Evolutionary conservation across 2,888 invertebrate species (phyloP).

Genomic region (Sinohyriopsis cumingii): DNA sequence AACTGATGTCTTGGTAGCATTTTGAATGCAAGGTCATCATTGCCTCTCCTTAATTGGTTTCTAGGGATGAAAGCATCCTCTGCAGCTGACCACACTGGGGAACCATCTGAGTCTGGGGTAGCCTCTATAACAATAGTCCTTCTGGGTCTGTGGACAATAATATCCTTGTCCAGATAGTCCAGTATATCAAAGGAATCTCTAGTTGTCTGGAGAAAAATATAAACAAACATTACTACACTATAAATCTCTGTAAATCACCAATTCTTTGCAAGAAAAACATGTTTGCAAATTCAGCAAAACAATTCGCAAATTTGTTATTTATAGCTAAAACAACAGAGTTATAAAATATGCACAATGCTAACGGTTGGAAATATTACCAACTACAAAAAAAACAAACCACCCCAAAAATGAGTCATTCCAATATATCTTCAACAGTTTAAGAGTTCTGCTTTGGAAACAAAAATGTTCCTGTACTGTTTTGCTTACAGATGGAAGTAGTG

Average conservation of each 20-base stretch:
- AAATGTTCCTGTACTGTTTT: no score
- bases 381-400: no score
- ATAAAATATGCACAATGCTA: no score
- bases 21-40: slow-evolving; percentile 30
- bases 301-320: neutral
- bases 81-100: slow-evolving; percentile 21
- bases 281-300: no score
- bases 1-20: slow-evolving; percentile 28
- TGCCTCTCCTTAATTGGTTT: slow-evolving; percentile 20
- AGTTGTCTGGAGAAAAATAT: neutral
- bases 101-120: slow-evolving; percentile 15
- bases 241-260: no score
- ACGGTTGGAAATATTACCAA: no score
- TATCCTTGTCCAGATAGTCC: slow-evolving; percentile 33
- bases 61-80: slow-evolving; percentile 6
- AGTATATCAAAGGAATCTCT: slow-evolving; percentile 37
- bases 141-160: neutral
- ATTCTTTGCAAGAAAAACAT: no score
- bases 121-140: slow-evolving; percentile 1
- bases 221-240: no score
- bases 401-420: no score
- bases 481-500: no score
- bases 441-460: no score
- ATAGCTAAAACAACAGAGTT: neutral
- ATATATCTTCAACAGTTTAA: no score